Evolutionary conservation across 2,113 vertebrate species (phyloP).

Genomic region (Rhadina sibilatrix): DNA sequence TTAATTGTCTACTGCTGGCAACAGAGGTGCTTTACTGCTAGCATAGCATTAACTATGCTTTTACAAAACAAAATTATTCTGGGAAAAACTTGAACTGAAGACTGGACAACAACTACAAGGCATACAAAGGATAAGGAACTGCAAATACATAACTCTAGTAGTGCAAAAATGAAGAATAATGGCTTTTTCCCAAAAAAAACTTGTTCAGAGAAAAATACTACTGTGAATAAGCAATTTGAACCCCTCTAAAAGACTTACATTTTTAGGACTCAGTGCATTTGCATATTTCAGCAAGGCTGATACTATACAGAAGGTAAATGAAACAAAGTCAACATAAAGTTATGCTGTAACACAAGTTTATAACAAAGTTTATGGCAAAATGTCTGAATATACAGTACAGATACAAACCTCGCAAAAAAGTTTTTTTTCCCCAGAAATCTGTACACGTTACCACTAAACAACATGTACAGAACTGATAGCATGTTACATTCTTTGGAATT

Average conservation of each 20-base stretch:
- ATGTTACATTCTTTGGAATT: not conserved
- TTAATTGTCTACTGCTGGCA: not conserved
- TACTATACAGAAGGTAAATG: not conserved
- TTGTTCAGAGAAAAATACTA: not conserved
- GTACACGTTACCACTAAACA: not conserved
- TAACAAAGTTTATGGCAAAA: not conserved
- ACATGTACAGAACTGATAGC: not conserved
- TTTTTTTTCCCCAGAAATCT: not conserved
- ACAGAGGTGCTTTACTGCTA: not conserved
- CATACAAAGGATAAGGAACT: not conserved
- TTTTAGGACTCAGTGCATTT: not conserved
- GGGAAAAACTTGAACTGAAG: not conserved
- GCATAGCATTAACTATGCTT: not conserved
- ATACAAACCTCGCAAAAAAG: not conserved
- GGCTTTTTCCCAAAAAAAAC: not conserved
- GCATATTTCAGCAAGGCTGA: not conserved
- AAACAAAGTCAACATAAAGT: slow-evolving; percentile 15
- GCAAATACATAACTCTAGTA: not conserved
- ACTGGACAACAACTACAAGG: not conserved
- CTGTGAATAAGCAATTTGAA: not conserved
- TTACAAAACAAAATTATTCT: not conserved
- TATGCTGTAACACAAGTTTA: not conserved
- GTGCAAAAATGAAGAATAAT: slow-evolving; percentile 40
- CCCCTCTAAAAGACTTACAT: not conserved
- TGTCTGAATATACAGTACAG: not conserved